Percentiles rank a stretch among this genome's conserved stretches.
phyloP scores from a whole-genome alignment of 2,797 vertebrate genomes.

The Lacerta bilineata region DNA sequence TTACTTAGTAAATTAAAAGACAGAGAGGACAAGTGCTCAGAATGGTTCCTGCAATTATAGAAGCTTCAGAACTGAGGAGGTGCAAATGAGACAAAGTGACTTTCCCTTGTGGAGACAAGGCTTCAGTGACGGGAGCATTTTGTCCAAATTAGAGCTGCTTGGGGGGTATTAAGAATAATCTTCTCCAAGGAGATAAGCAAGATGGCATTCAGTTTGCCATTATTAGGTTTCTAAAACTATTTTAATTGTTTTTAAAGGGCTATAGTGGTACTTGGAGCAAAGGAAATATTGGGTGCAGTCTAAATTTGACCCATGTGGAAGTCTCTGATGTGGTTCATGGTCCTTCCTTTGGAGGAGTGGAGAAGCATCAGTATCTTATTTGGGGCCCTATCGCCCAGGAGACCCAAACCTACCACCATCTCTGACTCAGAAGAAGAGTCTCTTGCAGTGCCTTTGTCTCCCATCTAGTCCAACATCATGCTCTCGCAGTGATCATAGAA shows the following conservation, averaged over 20 bases:
- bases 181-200: conserved; percentile 52
- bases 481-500: too few relatives aligned
- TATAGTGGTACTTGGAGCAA: neutral
- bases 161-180: conserved; percentile 33
- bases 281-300: neutral
- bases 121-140: conserved; percentile 46
- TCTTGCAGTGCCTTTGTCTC: too few relatives aligned
- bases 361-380: too few relatives aligned
- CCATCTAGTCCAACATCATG: too few relatives aligned
- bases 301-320: too few relatives aligned
- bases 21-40: conserved; percentile 21
- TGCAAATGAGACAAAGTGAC: neutral
- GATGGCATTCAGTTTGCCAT: conserved; percentile 39
- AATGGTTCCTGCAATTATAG: conserved; percentile 8
- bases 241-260: neutral
- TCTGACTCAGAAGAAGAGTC: neutral
- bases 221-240: conserved; percentile 1
- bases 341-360: too few relatives aligned
- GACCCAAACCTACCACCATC: too few relatives aligned
- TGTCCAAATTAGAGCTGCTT: conserved; percentile 15
- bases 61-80: neutral
- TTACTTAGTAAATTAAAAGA: conserved; percentile 34
- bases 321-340: too few relatives aligned
- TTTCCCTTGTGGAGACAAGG: conserved; percentile 19
- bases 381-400: too few relatives aligned